Conservation (phyloP, 2,113 vertebrate species). For the Geothlypis trichas region DNA sequence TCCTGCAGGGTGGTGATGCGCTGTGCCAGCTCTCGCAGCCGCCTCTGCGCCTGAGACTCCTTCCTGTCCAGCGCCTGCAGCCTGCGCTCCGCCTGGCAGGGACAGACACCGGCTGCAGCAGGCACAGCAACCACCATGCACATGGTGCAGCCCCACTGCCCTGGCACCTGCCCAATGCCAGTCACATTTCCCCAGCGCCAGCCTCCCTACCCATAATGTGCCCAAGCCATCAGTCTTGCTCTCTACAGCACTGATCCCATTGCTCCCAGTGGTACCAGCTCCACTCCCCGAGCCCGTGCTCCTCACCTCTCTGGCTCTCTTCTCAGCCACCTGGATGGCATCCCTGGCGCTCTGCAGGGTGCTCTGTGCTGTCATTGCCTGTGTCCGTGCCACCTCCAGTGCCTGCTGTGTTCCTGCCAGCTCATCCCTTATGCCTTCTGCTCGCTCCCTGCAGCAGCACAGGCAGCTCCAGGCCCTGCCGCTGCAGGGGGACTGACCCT, state of each 20-base stretch:
- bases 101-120: not conserved
- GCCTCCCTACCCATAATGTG: not conserved
- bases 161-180: not conserved
- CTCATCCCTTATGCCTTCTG: conserved; percentile 66
- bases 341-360: conserved; percentile 58
- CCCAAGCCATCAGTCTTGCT: not conserved
- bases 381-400: conserved; percentile 54
- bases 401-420: conserved; percentile 57
- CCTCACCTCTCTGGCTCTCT: conserved; percentile 63
- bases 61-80: conserved; percentile 68
- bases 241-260: not conserved
- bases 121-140: not conserved
- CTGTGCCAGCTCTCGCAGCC: conserved; percentile 71
- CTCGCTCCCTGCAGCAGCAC: conserved; percentile 59
- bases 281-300: accelerated
- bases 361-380: conserved; percentile 50
- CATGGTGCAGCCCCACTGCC: accelerated
- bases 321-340: conserved; percentile 66
- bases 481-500: not conserved
- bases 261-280: accelerated
- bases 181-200: not conserved
- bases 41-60: conserved; percentile 71
- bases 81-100: conserved; percentile 33
- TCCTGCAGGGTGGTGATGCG: conserved; percentile 68
- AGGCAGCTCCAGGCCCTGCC: not conserved